Evolutionary conservation across 2,888 invertebrate genomes (phyloP).

Genomic region (Metallyticus violacea): DNA sequence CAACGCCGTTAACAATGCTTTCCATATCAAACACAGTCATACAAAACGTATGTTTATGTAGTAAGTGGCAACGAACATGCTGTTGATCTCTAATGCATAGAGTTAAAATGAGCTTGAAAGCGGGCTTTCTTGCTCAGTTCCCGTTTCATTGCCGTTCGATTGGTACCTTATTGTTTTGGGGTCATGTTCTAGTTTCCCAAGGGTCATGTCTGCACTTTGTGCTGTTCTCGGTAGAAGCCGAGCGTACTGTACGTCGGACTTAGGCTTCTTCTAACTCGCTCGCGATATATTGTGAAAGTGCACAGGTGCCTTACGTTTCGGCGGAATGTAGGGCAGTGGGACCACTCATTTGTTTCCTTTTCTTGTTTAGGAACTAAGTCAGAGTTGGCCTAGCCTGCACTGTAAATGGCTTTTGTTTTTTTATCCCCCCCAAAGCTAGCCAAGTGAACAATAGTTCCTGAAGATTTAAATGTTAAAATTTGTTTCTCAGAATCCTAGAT

Average conservation of each 20-base stretch:
- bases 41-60: too few species aligned
- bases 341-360: background rate
- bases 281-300: background rate
- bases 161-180: background rate
- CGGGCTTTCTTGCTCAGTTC: background rate
- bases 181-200: background rate
- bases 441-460: background rate
- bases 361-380: background rate
- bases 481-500: too few species aligned
- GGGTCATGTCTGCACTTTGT: background rate
- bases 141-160: background rate
- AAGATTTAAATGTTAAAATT: background rate
- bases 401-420: too few species aligned
- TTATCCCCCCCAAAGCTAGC: background rate
- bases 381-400: background rate
- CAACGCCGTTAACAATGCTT: too few species aligned
- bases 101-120: too few species aligned
- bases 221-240: background rate
- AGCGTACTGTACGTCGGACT: too few species aligned
- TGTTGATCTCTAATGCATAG: too few species aligned
- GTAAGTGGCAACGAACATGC: too few species aligned
- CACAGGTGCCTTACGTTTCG: background rate
- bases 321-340: background rate
- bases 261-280: background rate
- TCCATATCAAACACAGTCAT: too few species aligned